Conservation (phyloP, 2,888 invertebrate species). For the Eristalis arbustorum region DNA sequence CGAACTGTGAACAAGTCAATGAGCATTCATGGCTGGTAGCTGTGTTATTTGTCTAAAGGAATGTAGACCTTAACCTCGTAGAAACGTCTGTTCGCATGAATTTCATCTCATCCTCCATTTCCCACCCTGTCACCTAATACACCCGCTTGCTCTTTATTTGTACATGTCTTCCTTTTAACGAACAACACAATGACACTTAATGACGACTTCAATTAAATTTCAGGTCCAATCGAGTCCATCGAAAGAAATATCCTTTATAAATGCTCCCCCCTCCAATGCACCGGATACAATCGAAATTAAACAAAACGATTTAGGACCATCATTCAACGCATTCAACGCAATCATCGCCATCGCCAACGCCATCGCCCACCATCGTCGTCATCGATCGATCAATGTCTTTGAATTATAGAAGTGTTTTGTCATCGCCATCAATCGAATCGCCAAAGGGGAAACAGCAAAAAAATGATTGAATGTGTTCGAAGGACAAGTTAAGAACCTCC, state of each 20-base stretch:
- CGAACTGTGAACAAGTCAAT: too few species aligned
- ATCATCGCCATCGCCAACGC: neutral
- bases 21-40: neutral
- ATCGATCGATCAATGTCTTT: slow-evolving; percentile 42
- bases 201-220: slow-evolving; percentile 17
- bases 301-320: slow-evolving; percentile 4
- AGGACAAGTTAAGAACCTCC: slow-evolving; percentile 46
- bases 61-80: neutral
- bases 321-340: slow-evolving; percentile 16
- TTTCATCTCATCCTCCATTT: too few species aligned
- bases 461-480: slow-evolving; percentile 61
- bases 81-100: too few species aligned
- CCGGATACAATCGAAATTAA: slow-evolving; percentile 27
- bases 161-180: neutral
- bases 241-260: slow-evolving; percentile 20
- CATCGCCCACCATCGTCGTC: neutral
- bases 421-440: slow-evolving; percentile 14
- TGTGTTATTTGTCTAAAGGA: neutral
- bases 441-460: neutral
- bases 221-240: slow-evolving; percentile 35
- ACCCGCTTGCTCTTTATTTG: neutral
- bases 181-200: neutral
- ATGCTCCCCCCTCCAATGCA: slow-evolving; percentile 16
- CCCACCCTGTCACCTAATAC: too few species aligned
- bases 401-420: slow-evolving; percentile 22